A percentile compares a stretch with the other conserved stretches of the same genome.
Conservation (phyloP, 2,888 invertebrate genomes). For the Mesorhabditis belari region DNA sequence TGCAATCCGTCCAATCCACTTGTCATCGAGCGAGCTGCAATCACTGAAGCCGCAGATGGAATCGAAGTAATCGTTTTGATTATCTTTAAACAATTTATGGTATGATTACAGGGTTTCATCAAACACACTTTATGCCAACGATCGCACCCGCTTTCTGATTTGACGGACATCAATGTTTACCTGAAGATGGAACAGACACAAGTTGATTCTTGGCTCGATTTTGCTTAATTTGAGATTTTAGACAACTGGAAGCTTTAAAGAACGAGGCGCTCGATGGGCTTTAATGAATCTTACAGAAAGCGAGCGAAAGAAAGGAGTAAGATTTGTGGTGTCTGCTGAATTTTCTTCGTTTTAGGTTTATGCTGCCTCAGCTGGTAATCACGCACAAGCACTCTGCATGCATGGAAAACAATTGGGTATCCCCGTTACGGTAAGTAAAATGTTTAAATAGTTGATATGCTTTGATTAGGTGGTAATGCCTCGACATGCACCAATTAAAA, state of each 20-base stretch:
- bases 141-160: slow-evolving; percentile 69
- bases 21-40: background rate
- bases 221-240: slow-evolving; percentile 60
- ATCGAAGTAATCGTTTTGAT: background rate
- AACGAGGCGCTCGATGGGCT: slow-evolving; percentile 84
- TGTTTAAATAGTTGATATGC: too few species aligned
- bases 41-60: background rate
- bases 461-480: too few species aligned
- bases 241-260: slow-evolving; percentile 88
- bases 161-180: slow-evolving; percentile 76
- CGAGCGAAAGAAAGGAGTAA: slow-evolving; percentile 65
- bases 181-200: slow-evolving; percentile 88
- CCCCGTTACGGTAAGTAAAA: too few species aligned
- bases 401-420: too few species aligned
- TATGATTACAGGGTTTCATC: slow-evolving; percentile 65
- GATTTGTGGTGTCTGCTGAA: too few species aligned
- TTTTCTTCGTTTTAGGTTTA: too few species aligned
- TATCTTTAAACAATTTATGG: background rate
- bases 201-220: slow-evolving; percentile 16
- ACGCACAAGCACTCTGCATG: too few species aligned
- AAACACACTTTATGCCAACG: slow-evolving; percentile 79
- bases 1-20: background rate
- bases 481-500: too few species aligned
- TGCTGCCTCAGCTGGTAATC: too few species aligned
- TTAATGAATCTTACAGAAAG: slow-evolving; percentile 67